A percentile compares a stretch with the other conserved stretches of the same genome.
phyloP scores from a whole-genome alignment of 2,113 vertebrate species.

The Tachycineta bicolor region DNA sequence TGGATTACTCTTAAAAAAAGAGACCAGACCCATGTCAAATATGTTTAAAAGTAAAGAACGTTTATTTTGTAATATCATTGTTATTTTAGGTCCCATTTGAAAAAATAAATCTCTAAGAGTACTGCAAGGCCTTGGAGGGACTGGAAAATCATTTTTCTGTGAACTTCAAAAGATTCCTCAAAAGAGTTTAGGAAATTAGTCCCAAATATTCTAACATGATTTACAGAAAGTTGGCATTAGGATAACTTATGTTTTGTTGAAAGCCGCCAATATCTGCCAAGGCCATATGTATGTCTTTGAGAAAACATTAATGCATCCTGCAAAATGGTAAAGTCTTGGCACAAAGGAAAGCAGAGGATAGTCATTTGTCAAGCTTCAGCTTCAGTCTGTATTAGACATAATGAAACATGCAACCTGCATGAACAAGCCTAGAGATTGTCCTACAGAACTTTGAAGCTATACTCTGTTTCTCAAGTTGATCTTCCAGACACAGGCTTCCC shows the following conservation, averaged over 20 bases:
- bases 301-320: conserved; percentile 12
- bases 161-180: conserved; percentile 31
- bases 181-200: conserved; percentile 38
- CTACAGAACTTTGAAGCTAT: neutral
- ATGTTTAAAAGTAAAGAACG: conserved; percentile 19
- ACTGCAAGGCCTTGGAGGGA: neutral
- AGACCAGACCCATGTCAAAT: neutral
- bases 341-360: neutral
- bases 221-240: conserved; percentile 31
- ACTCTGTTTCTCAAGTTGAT: neutral
- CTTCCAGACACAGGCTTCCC: neutral
- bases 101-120: conserved; percentile 12
- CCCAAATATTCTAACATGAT: neutral
- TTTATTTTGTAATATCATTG: conserved; percentile 16
- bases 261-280: conserved; percentile 36
- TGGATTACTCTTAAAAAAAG: neutral
- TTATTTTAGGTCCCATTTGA: neutral
- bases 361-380: conserved; percentile 17
- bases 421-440: neutral
- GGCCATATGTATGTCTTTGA: conserved; percentile 22
- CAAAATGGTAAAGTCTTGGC: conserved; percentile 12
- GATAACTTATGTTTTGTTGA: conserved; percentile 9
- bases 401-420: conserved; percentile 12
- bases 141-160: conserved; percentile 33
- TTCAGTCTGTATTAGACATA: neutral